Evolutionary conservation across 35 echinoderm and acorn worm species (phyloP).

Genomic region (Strongylocentrotus purpuratus): DNA sequence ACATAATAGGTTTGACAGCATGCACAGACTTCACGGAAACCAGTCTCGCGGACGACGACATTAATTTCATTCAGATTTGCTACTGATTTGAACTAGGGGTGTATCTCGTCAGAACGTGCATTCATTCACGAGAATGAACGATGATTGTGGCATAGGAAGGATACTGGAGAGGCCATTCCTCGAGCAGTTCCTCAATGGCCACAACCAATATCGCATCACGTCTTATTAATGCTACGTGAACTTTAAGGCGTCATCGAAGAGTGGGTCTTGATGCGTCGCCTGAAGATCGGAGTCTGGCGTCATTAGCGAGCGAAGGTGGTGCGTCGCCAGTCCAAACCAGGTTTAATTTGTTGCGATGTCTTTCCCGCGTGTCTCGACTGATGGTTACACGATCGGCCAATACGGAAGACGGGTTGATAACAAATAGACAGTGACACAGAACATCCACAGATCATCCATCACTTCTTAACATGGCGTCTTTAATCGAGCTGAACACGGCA

Average conservation of each 20-base stretch:
- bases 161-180: background rate
- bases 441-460: background rate
- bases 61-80: slow-evolving; percentile 14
- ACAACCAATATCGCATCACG: background rate
- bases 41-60: slow-evolving; percentile 13
- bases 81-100: background rate
- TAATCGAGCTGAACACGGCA: slow-evolving; percentile 27
- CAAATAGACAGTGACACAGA: slow-evolving; percentile 20
- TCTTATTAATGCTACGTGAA: background rate
- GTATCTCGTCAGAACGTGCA: background rate
- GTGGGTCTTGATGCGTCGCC: background rate
- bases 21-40: background rate
- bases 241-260: background rate
- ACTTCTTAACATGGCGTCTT: background rate
- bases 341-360: slow-evolving; percentile 23
- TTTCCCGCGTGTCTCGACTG: background rate
- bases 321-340: slow-evolving; percentile 11
- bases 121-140: background rate
- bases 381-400: slow-evolving; percentile 9
- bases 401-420: background rate
- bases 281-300: background rate
- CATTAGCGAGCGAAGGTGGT: slow-evolving; percentile 13
- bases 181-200: background rate
- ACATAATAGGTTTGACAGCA: background rate
- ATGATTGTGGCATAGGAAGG: background rate